Percentiles rank a stretch among this genome's conserved stretches.
phyloP scores from a whole-genome alignment of 2,797 vertebrate species.

The Sebastes glaucus region DNA sequence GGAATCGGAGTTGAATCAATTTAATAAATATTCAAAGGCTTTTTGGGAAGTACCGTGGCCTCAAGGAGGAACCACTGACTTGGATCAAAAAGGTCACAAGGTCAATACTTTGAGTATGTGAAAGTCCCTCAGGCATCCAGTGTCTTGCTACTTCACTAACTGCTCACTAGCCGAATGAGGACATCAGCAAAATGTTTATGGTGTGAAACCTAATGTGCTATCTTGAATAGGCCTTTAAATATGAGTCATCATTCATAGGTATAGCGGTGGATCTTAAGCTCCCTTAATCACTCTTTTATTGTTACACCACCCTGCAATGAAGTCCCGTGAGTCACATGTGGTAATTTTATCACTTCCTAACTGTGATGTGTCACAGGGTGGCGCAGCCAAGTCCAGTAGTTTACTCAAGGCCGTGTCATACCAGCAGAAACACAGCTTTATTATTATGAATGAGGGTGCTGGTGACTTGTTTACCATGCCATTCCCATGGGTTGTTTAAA shows the following conservation, averaged over 20 bases:
- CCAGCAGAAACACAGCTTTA: conserved; percentile 56
- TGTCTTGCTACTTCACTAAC: too few relatives aligned
- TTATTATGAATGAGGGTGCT: conserved; percentile 69
- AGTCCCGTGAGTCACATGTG: conserved; percentile 69
- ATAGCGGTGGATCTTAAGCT: conserved; percentile 8
- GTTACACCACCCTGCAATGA: conserved; percentile 52
- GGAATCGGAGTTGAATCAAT: conserved; percentile 53
- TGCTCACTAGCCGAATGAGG: not conserved
- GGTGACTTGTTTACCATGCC: conserved; percentile 62
- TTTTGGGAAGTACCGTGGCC: not conserved
- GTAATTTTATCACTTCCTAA: conserved; percentile 76
- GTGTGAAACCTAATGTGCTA: not conserved
- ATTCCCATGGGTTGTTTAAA: conserved; percentile 57
- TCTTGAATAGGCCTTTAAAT: not conserved
- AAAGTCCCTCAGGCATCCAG: too few relatives aligned
- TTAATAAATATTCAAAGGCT: not conserved
- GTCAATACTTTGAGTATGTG: not conserved
- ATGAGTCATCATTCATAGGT: conserved; percentile 39
- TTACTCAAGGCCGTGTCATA: conserved; percentile 77
- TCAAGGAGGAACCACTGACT: not conserved
- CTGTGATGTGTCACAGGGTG: conserved; percentile 65
- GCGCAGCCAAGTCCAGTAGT: conserved; percentile 37
- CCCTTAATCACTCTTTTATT: conserved; percentile 63
- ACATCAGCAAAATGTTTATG: not conserved
- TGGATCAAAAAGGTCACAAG: not conserved